These are phyloP conservation scores for Rhizomys pruinosus DNA, from an alignment of 2,113 vertebrate species.

Conservation along the genomic window DNA sequence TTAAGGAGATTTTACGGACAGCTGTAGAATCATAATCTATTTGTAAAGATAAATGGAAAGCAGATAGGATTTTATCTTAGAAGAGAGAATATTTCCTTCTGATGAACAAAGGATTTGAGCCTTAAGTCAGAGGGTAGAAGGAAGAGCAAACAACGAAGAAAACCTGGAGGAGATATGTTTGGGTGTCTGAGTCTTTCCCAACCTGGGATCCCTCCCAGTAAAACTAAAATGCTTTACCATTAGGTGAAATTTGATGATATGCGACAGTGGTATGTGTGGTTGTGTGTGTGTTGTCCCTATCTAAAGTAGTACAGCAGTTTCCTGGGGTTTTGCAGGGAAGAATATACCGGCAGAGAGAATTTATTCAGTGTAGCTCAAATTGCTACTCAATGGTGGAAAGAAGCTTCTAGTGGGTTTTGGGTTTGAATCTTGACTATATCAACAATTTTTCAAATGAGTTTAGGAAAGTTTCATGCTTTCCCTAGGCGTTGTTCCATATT, in stretches of 20 bases:
- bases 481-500: neutral
- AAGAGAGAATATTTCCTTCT: conserved; percentile 48
- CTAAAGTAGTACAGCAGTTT: neutral
- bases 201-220: neutral
- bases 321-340: neutral
- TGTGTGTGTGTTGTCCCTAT: neutral
- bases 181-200: no score
- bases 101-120: neutral
- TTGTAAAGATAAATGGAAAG: conserved; percentile 20
- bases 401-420: neutral
- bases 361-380: neutral
- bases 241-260: neutral
- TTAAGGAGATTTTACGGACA: neutral
- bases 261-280: neutral
- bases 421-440: neutral
- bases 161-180: neutral
- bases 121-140: neutral
- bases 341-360: neutral
- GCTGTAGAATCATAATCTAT: neutral
- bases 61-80: neutral
- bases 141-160: neutral
- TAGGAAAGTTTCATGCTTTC: neutral
- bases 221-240: neutral
- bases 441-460: neutral
- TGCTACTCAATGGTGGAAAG: neutral